Evolutionary conservation across 2,888 invertebrate genomes (phyloP), one percentile per base, ranked within the genome.

Genomic region (Cheilosia vernalis): DNA sequence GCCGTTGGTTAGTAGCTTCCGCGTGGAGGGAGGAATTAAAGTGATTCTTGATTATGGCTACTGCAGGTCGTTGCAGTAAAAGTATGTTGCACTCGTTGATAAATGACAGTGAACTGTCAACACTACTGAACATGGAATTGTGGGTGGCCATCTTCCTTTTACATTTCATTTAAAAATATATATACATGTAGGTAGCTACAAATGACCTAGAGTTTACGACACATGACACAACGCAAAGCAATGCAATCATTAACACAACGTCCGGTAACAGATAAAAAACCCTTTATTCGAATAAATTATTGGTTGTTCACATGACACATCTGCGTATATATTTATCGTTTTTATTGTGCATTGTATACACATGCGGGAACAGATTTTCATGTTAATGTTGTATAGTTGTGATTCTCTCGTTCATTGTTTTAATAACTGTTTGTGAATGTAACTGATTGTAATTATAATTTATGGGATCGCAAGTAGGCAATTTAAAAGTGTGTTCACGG

Each of bases 361-460:
- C 24, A 60, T 37, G 37, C 4, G 37, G 37, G 37, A 37, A 37
- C 13, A 13, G 37, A 37, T 37, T 37, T 37, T 37, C 37, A 37
- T 13, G 37, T 37, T 13, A 37, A 37, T 37, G 37, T 13, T 13
- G 1, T 37, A 13, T 4, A 37, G 37, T 13, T 13, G 13, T 37
- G 37, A 37, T 19, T 47, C 21, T 9, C 6, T 19, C 47, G 17
- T 30, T 1, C 30, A 30, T 27, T 63, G 17, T 51, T 51, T 51
- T 49, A 64, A 64, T 51, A 30, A 63, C 13, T 63, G 33, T 30
- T 63, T 63, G 33, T 49, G 33, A 21, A 63, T 64, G 30, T 37
- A 49, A 64, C 27, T 64, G 19, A 33, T 49, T 64, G 49, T 51
- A 55, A 74, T 47, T 74, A 74, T 44, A 58, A 67, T 66, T 76